A percentile compares a stretch with the other conserved stretches of the same genome.
Conservation (phyloP, 2,113 vertebrate genomes). For the Grammomys dolichurus region DNA sequence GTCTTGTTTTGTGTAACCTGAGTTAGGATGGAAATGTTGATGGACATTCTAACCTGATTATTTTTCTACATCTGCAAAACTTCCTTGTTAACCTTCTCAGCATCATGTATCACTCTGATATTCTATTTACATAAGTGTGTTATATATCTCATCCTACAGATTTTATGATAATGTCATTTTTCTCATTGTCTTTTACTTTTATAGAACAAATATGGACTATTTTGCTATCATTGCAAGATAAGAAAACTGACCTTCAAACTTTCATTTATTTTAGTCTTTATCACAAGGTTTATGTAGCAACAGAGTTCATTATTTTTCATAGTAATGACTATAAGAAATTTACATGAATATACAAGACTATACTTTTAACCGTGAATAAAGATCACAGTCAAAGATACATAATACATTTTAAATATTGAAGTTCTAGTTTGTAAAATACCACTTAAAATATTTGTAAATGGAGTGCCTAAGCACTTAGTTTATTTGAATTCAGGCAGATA, state of each 20-base stretch:
- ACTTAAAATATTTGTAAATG: background rate
- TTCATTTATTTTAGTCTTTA: slow-evolving; percentile 34
- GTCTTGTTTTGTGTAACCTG: background rate
- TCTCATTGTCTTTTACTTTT: slow-evolving; percentile 39
- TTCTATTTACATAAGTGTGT: background rate
- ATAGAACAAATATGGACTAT: background rate
- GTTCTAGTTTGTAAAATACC: background rate
- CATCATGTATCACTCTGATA: background rate
- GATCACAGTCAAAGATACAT: background rate
- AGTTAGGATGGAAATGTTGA: background rate
- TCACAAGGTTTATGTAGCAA: background rate
- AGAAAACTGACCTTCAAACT: slow-evolving; percentile 46
- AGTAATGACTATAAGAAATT: background rate
- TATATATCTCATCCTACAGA: background rate
- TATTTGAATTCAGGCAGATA: slow-evolving; percentile 4
- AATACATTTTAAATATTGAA: background rate
- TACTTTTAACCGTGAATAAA: background rate
- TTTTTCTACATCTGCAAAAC: background rate
- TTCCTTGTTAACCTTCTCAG: background rate
- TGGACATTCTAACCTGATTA: too few species aligned
- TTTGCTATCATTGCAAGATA: slow-evolving; percentile 9
- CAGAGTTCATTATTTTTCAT: background rate
- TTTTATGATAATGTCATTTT: background rate
- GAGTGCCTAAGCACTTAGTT: background rate
- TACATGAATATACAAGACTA: background rate